These are phyloP conservation scores for Brachypodius melanocephalos DNA, from an alignment of 2,113 vertebrate species.

Conservation along the genomic window DNA sequence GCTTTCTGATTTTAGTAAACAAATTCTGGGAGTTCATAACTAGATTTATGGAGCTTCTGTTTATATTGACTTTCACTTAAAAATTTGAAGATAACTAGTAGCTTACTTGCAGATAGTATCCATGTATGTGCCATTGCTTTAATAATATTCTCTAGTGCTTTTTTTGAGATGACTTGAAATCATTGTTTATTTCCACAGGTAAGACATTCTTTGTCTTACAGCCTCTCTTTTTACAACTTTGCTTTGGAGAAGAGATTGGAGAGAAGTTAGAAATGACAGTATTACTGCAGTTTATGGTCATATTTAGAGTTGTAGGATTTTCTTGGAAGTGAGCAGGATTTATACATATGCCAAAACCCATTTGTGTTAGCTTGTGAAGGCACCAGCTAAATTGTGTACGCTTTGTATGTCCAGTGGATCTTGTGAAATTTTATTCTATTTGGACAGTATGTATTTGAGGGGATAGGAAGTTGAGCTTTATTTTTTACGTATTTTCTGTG, in stretches of 20 bases:
- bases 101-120: not conserved
- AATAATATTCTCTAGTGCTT: not conserved
- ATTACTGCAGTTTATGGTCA: not conserved
- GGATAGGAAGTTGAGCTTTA: not conserved
- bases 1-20: not conserved
- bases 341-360: not conserved
- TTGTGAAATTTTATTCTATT: not conserved
- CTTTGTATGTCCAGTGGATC: not conserved
- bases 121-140: not conserved
- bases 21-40: not conserved
- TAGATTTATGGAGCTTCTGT: not conserved
- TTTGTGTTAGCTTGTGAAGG: not conserved
- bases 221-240: not conserved
- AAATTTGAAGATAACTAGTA: not conserved
- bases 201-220: not conserved
- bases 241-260: not conserved
- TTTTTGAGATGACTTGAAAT: not conserved
- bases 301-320: not conserved
- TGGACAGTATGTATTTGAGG: not conserved
- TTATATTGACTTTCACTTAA: not conserved
- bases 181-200: not conserved
- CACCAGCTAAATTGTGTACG: not conserved
- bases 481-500: not conserved
- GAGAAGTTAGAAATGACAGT: not conserved
- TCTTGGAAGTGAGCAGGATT: not conserved